A percentile compares a stretch with the other conserved stretches of the same genome.
Evolutionary conservation across 2,797 vertebrate genomes (phyloP).

Genomic region (Falco biarmicus): DNA sequence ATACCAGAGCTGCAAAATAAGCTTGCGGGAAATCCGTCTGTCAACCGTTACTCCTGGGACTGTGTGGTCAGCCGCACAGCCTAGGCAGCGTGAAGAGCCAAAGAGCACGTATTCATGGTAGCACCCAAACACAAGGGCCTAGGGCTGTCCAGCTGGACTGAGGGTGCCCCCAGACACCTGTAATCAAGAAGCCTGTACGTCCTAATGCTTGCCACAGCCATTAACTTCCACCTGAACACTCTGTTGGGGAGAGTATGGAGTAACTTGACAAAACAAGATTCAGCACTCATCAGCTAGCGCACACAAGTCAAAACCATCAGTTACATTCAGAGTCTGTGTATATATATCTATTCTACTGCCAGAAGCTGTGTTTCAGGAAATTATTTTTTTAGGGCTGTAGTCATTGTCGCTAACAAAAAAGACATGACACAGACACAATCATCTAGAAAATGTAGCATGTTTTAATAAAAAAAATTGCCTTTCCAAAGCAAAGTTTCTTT

Average conservation of each 20-base stretch:
- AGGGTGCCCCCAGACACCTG: rapidly evolving
- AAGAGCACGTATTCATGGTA: background rate
- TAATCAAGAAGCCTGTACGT: background rate
- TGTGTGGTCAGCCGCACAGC: background rate
- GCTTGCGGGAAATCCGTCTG: background rate
- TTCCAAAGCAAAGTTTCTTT: background rate
- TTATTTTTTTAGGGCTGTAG: background rate
- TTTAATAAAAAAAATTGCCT: background rate
- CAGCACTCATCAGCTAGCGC: background rate
- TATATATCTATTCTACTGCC: background rate
- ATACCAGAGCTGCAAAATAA: background rate
- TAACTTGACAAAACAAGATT: background rate
- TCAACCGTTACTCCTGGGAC: background rate
- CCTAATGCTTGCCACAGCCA: rapidly evolving
- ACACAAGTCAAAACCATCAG: background rate
- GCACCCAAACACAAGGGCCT: background rate
- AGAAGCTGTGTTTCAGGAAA: background rate
- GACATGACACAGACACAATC: background rate
- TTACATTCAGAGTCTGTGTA: background rate
- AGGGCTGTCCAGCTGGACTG: background rate
- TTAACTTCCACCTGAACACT: background rate
- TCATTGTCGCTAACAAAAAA: background rate
- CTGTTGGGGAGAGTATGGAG: background rate
- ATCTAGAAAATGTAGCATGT: background rate
- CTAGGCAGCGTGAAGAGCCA: background rate